These are phyloP conservation scores for Clarias platycephalus DNA, from an alignment of 2,797 vertebrate species.

Conservation along the genomic window DNA sequence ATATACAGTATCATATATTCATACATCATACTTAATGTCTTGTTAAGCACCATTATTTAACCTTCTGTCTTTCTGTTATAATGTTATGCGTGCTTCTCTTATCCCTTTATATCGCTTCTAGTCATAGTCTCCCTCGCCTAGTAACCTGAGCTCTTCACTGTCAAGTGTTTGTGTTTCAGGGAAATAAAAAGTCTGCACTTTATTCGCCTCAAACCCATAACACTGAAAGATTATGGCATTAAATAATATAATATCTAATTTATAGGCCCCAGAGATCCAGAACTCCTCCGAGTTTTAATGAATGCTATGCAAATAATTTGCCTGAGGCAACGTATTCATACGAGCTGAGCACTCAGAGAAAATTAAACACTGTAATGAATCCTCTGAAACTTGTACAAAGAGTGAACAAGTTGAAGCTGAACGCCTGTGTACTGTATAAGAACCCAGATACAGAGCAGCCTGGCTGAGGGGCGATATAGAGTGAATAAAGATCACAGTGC, in stretches of 20 bases:
- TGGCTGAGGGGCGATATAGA: neutral
- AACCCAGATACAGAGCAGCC: neutral
- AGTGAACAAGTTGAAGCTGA: neutral
- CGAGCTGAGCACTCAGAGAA: neutral
- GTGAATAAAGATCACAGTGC: neutral
- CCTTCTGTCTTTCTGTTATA: too few relatives aligned
- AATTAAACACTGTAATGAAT: slow-evolving; percentile 1
- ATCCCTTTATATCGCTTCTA: too few relatives aligned
- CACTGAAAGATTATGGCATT: neutral
- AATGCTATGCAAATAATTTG: slow-evolving; percentile 8
- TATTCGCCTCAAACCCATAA: too few relatives aligned
- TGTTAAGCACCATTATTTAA: too few relatives aligned
- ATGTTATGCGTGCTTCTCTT: too few relatives aligned
- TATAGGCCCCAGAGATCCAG: neutral
- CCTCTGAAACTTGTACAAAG: neutral
- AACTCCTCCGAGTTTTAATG: neutral
- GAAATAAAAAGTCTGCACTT: too few relatives aligned
- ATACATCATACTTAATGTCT: too few relatives aligned
- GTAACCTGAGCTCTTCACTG: too few relatives aligned
- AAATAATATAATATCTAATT: neutral
- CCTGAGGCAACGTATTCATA: neutral
- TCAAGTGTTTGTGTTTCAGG: too few relatives aligned
- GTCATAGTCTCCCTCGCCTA: too few relatives aligned
- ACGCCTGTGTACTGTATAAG: neutral
- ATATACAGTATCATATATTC: too few relatives aligned